Evolutionary conservation across 2,888 invertebrate species (phyloP).

Genomic region (Tanytarsus gracilentus): DNA sequence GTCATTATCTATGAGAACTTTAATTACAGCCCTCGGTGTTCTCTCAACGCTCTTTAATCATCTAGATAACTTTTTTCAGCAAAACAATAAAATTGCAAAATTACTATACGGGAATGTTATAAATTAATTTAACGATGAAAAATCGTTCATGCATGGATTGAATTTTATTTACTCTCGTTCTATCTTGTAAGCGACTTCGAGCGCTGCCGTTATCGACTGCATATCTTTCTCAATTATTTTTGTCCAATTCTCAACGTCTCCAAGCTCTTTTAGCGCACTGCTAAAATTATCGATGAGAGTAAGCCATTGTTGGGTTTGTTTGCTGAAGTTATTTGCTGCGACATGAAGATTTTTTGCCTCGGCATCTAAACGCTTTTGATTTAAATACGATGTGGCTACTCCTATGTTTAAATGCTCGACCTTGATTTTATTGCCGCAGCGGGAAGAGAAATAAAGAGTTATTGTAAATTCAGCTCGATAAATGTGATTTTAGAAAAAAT

Average conservation of each 20-base stretch:
- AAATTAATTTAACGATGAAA: neutral
- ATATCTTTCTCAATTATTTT: slow-evolving; percentile 93
- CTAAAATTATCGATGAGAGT: slow-evolving; percentile 81
- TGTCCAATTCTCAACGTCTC: slow-evolving; percentile 99
- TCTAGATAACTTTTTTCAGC: too few relatives aligned
- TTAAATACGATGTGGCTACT: slow-evolving; percentile 95
- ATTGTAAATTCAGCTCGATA: too few relatives aligned
- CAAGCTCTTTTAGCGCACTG: slow-evolving; percentile 84
- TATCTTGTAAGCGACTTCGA: slow-evolving; percentile 88
- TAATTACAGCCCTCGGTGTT: too few relatives aligned
- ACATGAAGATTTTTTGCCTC: slow-evolving; percentile 93
- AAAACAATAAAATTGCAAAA: too few relatives aligned
- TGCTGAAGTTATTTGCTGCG: slow-evolving; percentile 88
- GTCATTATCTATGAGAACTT: too few relatives aligned
- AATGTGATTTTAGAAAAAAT: too few relatives aligned
- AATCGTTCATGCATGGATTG: neutral
- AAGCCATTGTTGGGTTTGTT: slow-evolving; percentile 97
- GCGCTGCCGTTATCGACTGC: slow-evolving; percentile 79
- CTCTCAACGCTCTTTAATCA: too few relatives aligned
- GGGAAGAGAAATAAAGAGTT: too few relatives aligned
- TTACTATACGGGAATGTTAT: too few relatives aligned
- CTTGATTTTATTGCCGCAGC: too few relatives aligned
- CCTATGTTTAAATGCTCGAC: slow-evolving; percentile 97
- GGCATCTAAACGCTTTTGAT: slow-evolving; percentile 93
- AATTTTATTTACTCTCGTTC: slow-evolving; percentile 35